A percentile compares a stretch with the other conserved stretches of the same genome.
Conservation (phyloP, 2,113 vertebrate genomes). For the Colius striatus region DNA sequence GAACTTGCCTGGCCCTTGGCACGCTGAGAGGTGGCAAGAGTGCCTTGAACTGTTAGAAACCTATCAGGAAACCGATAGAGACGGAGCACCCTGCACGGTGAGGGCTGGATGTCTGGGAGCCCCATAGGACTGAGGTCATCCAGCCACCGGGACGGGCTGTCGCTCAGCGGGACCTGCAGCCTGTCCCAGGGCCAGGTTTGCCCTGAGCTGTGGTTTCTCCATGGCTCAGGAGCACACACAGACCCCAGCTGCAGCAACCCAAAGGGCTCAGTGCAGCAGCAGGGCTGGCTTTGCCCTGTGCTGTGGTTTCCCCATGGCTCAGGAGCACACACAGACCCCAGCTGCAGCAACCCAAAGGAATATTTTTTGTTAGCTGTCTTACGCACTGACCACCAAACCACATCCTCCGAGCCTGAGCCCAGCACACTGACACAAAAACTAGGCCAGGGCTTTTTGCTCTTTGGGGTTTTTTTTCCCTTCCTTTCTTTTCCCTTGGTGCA, state of each 20-base stretch:
- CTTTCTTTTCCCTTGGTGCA: background rate
- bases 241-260: conserved; percentile 18
- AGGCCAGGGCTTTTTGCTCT: conserved; percentile 49
- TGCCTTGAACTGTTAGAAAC: background rate
- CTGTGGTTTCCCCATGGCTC: no score
- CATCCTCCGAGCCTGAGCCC: conserved; percentile 61
- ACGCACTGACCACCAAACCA: conserved; percentile 65
- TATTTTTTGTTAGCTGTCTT: conserved; percentile 13
- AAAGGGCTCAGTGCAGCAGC: no score
- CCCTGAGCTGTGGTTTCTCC: conserved; percentile 33
- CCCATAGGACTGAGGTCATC: background rate
- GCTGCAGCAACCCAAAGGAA: conserved; percentile 55
- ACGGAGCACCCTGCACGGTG: fast-evolving
- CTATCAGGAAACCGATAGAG: background rate
- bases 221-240: conserved; percentile 28
- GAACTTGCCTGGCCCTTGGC: background rate
- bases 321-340: conserved; percentile 10
- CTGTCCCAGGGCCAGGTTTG: background rate
- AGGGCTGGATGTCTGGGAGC: background rate
- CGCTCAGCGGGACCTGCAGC: fast-evolving
- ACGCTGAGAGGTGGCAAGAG: fast-evolving
- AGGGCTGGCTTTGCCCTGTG: no score
- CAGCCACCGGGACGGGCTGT: fast-evolving
- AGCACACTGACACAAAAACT: conserved; percentile 62
- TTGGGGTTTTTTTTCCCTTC: background rate